Base-by-base conservation (phyloP, 2,888 invertebrate species). In the Campoplex nolae region DNA sequence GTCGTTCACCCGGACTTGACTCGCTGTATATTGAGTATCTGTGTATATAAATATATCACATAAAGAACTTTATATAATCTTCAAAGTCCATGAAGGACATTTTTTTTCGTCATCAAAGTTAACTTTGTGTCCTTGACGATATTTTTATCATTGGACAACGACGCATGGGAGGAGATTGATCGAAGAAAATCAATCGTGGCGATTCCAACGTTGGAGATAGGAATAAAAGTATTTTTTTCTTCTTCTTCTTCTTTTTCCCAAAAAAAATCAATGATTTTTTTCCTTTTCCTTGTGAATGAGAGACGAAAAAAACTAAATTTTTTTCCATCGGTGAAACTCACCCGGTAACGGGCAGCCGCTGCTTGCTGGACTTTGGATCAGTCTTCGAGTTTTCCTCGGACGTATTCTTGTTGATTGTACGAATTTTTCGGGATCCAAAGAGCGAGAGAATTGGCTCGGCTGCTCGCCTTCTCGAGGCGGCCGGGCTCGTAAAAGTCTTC, bases 361-460 rank as follows among this genome's bases (percentile, higher is more conserved):
- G 74, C 54, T 77, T 83, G 16, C 18, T 67, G 28, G 79, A 73
- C 76, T 83, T 87, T 45, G 73, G 23, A 51, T 58, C 84, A 70
- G 32, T 18, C 56, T 75, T 87, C 23, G 78, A 13, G 18, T 54
- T 80, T 51, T 16, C 9, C 48, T 76, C 79, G 68, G 23, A n/a
- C 48, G 68, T 32, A 54, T 89, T 92, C 80, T 82, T 90, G 76
- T 82, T 90, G 76, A 51, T 85, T n/a, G 88, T 58, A 38, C 75
- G 77, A n/a, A 90, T 88, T 83, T 90, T 92, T 73, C 89, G 90
- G 42, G 91, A 71, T 80, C 89, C 90, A 82, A 92, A 92, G 71
- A 92, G 80, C 70, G 90, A 89, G 71, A 90, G 79, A 75, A 92
- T 86, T 83, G 89, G 77, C 76, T 92, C 92, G 54, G 83, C 88